These are phyloP conservation scores for Aporophyla lueneburgensis DNA, from an alignment of 2,888 invertebrate genomes.

Conservation along the genomic window DNA sequence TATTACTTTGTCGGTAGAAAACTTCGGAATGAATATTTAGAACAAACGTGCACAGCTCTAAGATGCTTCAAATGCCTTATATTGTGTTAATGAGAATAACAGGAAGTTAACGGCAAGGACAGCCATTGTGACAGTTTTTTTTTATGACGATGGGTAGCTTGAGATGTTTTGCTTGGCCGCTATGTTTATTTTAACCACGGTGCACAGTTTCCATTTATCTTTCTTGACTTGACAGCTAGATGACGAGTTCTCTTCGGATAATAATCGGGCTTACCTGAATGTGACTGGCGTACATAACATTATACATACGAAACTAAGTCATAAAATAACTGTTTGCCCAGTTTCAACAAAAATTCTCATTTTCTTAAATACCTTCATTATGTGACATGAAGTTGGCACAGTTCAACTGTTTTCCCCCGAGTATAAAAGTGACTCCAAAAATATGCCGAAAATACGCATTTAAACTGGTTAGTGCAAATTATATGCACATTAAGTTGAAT, in stretches of 20 bases:
- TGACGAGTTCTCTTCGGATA: too few relatives aligned
- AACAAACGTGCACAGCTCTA: neutral
- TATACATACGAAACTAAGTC: neutral
- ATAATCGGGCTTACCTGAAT: neutral
- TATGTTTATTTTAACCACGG: neutral
- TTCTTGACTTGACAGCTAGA: neutral
- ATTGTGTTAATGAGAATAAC: neutral
- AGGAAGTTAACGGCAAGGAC: neutral
- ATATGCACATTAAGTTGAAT: conserved; percentile 54
- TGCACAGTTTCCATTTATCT: neutral
- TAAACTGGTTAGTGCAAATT: conserved; percentile 44
- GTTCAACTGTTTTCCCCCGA: conserved; percentile 37
- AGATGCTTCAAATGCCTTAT: neutral
- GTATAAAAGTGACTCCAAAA: conserved; percentile 27
- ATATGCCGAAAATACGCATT: conserved; percentile 47
- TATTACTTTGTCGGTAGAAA: neutral
- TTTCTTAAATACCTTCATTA: conserved; percentile 33
- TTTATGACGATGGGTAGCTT: neutral
- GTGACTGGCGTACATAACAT: neutral
- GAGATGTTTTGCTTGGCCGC: neutral
- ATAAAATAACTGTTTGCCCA: neutral
- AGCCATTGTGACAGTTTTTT: neutral
- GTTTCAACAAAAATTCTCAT: conserved; percentile 23
- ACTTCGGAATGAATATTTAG: neutral
- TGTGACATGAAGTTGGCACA: conserved; percentile 46